A percentile compares a stretch with the other conserved stretches of the same genome.
Evolutionary conservation across 2,113 vertebrate genomes (phyloP).

Genomic region (Atrichornis clamosus): DNA sequence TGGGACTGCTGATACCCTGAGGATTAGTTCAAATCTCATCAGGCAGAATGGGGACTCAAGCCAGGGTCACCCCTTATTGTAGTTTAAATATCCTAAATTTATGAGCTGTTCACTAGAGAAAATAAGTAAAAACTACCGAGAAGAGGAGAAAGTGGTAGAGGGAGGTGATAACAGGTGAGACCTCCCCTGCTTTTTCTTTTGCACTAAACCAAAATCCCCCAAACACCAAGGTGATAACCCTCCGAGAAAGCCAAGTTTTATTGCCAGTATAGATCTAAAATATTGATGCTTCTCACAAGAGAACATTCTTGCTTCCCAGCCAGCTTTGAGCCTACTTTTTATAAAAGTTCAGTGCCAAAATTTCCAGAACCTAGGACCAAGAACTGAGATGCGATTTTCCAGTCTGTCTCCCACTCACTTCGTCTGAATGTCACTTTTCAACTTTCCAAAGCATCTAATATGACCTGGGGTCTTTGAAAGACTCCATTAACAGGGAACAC

Average conservation of each 20-base stretch:
- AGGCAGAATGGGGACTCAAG: neutral
- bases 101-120: neutral
- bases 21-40: neutral
- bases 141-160: neutral
- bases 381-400: neutral
- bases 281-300: neutral
- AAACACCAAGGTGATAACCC: neutral
- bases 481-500: neutral
- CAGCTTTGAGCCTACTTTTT: neutral
- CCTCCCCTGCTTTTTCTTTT: neutral
- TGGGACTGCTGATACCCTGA: neutral
- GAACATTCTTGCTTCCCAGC: accelerated
- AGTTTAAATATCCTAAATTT: neutral
- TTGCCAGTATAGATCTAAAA: neutral
- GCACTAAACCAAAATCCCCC: neutral
- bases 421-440: neutral
- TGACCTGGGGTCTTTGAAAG: neutral
- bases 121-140: neutral
- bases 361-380: neutral
- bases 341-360: neutral
- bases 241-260: neutral
- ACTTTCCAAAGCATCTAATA: neutral
- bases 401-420: neutral
- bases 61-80: neutral
- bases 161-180: neutral